phyloP scores from a whole-genome alignment of 2,888 invertebrate species.

The Operophtera brumata region DNA sequence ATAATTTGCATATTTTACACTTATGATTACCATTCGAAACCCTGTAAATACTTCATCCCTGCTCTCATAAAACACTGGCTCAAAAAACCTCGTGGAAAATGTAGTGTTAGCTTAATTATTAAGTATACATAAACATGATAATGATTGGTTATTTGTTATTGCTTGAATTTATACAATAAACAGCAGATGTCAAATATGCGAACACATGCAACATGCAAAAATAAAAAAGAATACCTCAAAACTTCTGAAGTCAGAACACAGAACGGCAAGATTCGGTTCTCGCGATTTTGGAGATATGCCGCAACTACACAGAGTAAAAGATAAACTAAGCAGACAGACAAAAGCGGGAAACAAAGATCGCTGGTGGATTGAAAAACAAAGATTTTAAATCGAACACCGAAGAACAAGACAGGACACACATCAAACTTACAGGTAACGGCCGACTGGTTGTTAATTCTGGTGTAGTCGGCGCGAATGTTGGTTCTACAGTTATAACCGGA shows the following conservation, averaged over 20 bases:
- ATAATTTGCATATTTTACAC: no score
- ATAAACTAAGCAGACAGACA: neutral
- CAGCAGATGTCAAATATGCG: neutral
- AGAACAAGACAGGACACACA: neutral
- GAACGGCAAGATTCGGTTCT: neutral
- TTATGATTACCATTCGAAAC: no score
- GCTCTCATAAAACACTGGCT: neutral
- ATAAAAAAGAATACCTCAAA: neutral
- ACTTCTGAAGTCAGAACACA: neutral
- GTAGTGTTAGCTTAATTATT: neutral
- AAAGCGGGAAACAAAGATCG: neutral
- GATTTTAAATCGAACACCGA: neutral
- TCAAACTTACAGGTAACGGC: conserved; percentile 10
- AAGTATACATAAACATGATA: neutral
- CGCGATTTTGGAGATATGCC: neutral
- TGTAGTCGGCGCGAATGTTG: conserved; percentile 5
- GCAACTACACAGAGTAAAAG: neutral
- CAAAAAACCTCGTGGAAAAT: neutral
- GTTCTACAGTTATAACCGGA: conserved; percentile 1
- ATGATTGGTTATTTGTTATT: neutral
- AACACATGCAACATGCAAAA: neutral
- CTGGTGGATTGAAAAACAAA: neutral
- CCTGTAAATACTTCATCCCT: no score
- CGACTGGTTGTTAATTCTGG: conserved; percentile 1
- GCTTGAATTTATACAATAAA: neutral